Evolutionary conservation across 2,888 invertebrate genomes (phyloP).

Genomic region (Calliphora vomitoria): DNA sequence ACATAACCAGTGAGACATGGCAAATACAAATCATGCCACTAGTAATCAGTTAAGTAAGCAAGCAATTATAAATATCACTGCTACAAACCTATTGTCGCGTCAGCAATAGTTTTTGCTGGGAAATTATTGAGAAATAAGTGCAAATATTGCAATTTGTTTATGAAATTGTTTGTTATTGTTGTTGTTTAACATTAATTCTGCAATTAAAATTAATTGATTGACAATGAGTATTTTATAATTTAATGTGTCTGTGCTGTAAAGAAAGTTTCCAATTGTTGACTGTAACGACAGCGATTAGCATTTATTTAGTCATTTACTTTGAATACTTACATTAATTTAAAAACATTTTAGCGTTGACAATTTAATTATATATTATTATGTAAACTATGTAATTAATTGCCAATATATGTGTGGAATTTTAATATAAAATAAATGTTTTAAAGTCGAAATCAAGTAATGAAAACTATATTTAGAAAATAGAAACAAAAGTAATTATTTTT

Average conservation of each 20-base stretch:
- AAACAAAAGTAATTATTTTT: too few species aligned
- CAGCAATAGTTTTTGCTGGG: too few species aligned
- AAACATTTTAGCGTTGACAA: conserved; percentile 5
- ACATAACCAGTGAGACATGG: too few species aligned
- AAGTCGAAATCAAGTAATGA: too few species aligned
- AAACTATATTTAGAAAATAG: too few species aligned
- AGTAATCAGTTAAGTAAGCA: too few species aligned
- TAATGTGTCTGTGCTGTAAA: neutral
- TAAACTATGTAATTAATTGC: neutral
- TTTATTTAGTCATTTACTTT: conserved; percentile 6
- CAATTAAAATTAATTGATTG: conserved; percentile 55
- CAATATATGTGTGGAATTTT: neutral
- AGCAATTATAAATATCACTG: too few species aligned
- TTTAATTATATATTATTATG: conserved; percentile 10
- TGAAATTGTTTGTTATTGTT: neutral
- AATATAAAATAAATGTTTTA: too few species aligned
- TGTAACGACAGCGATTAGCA: neutral
- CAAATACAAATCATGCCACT: too few species aligned
- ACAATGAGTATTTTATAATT: conserved; percentile 34
- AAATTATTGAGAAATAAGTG: too few species aligned
- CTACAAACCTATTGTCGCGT: too few species aligned
- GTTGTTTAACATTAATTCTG: conserved; percentile 15
- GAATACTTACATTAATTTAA: neutral
- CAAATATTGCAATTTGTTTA: neutral
- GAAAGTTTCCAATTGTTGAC: neutral